Conservation (phyloP, 2,113 vertebrate species). For the Coturnix japonica region DNA sequence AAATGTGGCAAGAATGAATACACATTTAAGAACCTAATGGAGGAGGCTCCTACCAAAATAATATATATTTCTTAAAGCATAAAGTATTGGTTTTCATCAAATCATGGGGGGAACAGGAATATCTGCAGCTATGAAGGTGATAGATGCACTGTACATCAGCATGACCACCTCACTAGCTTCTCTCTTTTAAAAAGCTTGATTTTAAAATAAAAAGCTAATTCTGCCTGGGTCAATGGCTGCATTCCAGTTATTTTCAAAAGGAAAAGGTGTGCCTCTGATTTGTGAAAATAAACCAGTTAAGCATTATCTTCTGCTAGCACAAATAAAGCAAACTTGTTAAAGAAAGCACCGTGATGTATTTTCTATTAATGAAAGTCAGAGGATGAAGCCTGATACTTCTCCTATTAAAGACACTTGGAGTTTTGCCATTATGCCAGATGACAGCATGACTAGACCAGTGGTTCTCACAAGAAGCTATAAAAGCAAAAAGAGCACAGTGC, state of each 20-base stretch:
- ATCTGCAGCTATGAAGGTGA: neutral
- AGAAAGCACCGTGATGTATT: neutral
- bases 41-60: neutral
- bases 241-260: neutral
- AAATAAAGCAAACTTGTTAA: neutral
- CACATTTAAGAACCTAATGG: neutral
- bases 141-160: neutral
- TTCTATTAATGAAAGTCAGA: neutral
- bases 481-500: neutral
- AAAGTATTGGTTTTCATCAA: neutral
- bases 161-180: neutral
- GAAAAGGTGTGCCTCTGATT: neutral
- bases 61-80: neutral
- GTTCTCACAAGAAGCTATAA: neutral
- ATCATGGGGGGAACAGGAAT: neutral
- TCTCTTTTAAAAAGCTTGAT: neutral
- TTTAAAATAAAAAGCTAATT: neutral
- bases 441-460: neutral
- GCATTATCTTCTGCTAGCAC: neutral
- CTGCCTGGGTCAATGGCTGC: neutral
- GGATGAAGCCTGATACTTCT: constrained; percentile 8
- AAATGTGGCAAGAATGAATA: neutral
- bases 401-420: constrained; percentile 39
- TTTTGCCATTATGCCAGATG: constrained; percentile 25
- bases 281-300: neutral